Base-by-base conservation (phyloP, 2,113 vertebrate genomes). In the Otus sunia region DNA sequence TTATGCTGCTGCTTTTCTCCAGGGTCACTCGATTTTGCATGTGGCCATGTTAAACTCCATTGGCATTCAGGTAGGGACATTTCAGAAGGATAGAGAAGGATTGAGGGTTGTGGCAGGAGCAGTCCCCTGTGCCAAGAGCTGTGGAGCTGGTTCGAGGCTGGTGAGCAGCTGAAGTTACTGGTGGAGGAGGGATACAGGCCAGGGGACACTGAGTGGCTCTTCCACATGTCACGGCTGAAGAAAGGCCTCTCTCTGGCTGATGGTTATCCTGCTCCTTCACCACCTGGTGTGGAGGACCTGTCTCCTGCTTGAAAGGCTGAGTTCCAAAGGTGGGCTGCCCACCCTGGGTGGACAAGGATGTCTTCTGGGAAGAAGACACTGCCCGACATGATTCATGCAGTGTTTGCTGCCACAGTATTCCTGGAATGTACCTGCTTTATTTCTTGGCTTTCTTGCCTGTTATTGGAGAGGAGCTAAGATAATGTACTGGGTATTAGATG, bases 351-450 rank as follows among this genome's bases (percentile, higher is more conserved):
- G 45, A 87, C 16, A 55, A 21, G 10, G 0, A 0, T 0, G 0
- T 36, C 29, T 64, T 62, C 76, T 36, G 88, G 78, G 86, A 90
- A 90, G 64, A 43, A 88, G 78, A 12, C 1, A 0, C 2, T 0
- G 36, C 59, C 32, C 4, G 32, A 30, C 0, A 1, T 95, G 83
- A 94, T 94, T 95, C 94, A 95, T 60, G 79, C 80, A 11, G 36
- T 66, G 77, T 95, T 92, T 96, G 92, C 67, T 30, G 79, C 84
- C 0, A 5, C 83, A 88, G 63, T 37, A 76, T 90, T 73, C 93
- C 71, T 0, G 12, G 94, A 92, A 96, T 89, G 94, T 47, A 92
- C 92, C 94, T 94, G 91, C 69, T 96, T 97, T 97, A 92, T 97
- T 94, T 97, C 96, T 92, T 88, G 68, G 71, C 68, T 56, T 72